A percentile compares a stretch with the other conserved stretches of the same genome.
These are phyloP conservation scores for Myocastor coypus DNA, from an alignment of 2,113 vertebrate genomes.

Conservation along the genomic window DNA sequence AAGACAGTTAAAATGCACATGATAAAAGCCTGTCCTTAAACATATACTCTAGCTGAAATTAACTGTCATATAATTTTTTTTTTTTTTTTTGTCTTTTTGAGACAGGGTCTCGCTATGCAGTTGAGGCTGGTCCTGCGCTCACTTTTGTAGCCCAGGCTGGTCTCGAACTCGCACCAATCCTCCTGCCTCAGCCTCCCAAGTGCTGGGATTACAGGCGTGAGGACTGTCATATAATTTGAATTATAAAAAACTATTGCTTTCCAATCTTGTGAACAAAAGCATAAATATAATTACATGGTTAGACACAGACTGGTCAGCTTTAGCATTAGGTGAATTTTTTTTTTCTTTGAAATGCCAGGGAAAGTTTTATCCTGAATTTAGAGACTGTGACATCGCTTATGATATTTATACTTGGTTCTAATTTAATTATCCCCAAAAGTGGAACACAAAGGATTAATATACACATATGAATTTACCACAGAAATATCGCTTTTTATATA, in stretches of 20 bases:
- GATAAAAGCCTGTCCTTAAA: constrained; percentile 23
- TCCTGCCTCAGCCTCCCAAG: too few relatives aligned
- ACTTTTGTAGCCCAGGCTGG: too few relatives aligned
- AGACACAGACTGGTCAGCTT: not conserved
- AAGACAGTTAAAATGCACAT: constrained; percentile 1
- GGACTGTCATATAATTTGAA: constrained; percentile 35
- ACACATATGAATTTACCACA: not conserved
- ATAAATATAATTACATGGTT: constrained; percentile 12
- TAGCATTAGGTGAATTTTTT: not conserved
- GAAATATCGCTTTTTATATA: not conserved
- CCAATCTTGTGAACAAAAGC: not conserved
- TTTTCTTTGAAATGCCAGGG: constrained; percentile 1
- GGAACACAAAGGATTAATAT: constrained; percentile 24
- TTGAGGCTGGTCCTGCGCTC: too few relatives aligned
- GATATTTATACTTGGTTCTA: constrained; percentile 49
- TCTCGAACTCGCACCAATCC: too few relatives aligned
- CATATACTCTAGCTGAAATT: constrained; percentile 16
- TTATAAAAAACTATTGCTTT: constrained; percentile 17
- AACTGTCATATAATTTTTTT: constrained; percentile 32
- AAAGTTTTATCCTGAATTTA: not conserved
- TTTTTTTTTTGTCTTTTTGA: too few relatives aligned
- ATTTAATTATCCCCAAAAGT: constrained; percentile 4
- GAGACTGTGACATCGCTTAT: constrained; percentile 30
- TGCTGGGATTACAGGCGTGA: too few relatives aligned
- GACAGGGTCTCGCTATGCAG: too few relatives aligned